These are phyloP conservation scores for Mactromeris polynyma DNA, from an alignment of 2,888 invertebrate species.

Conservation along the genomic window DNA sequence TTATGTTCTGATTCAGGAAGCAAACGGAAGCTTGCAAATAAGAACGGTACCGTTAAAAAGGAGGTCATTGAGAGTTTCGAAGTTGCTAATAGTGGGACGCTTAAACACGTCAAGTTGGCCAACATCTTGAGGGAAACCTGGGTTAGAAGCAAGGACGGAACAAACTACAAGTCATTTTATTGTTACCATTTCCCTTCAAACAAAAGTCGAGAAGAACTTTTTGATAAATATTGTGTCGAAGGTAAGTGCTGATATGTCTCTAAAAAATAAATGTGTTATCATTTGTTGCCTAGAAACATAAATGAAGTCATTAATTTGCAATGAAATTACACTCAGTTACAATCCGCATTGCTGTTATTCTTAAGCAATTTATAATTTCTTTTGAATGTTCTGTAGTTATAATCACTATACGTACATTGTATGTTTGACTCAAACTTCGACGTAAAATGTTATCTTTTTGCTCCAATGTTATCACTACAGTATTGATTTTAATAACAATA, in stretches of 20 bases:
- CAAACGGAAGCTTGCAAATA: slow-evolving; percentile 13
- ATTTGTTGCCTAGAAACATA: neutral
- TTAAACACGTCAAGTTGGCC: neutral
- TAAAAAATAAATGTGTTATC: neutral
- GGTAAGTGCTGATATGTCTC: neutral
- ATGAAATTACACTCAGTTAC: too few relatives aligned
- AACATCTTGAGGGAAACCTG: slow-evolving; percentile 18
- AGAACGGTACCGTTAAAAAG: neutral
- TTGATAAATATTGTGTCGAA: slow-evolving; percentile 37
- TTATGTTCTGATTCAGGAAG: neutral
- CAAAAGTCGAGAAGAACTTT: slow-evolving; percentile 10
- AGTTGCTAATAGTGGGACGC: slow-evolving; percentile 13
- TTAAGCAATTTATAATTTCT: too few relatives aligned
- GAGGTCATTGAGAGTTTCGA: slow-evolving; percentile 18
- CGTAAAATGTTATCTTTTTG: too few relatives aligned
- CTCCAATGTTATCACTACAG: too few relatives aligned
- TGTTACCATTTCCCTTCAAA: slow-evolving; percentile 8
- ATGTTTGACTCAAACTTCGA: too few relatives aligned
- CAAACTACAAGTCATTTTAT: neutral
- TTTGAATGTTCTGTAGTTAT: too few relatives aligned
- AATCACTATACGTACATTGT: too few relatives aligned
- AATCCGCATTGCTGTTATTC: too few relatives aligned
- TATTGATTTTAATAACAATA: too few relatives aligned
- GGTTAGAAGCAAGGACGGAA: neutral
- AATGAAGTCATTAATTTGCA: too few relatives aligned